Conservation (phyloP, 2,797 vertebrate genomes). For the Pagetopsis macropterus region DNA sequence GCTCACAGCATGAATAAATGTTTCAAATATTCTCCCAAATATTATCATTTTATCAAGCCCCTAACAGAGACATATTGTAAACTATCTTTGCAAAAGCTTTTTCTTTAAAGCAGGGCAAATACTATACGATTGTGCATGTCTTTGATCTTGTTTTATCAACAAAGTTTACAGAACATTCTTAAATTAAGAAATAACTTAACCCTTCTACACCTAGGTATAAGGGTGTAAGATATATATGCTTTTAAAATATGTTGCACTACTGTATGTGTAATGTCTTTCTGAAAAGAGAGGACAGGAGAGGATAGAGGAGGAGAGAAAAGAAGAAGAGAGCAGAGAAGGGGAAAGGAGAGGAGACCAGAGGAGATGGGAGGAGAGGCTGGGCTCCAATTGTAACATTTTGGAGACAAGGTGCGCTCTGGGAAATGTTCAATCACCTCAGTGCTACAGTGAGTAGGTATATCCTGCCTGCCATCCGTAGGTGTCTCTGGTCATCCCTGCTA, state of each 20-base stretch:
- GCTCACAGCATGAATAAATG: conserved; percentile 31
- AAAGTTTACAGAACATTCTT: neutral
- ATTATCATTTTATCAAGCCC: neutral
- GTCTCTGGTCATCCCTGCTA: conserved; percentile 57
- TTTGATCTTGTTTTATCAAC: neutral
- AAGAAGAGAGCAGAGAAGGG: conserved; percentile 8
- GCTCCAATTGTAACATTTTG: conserved; percentile 72
- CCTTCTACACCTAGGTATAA: neutral
- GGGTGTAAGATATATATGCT: neutral
- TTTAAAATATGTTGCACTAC: conserved; percentile 30
- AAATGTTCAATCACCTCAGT: conserved; percentile 71
- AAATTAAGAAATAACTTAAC: neutral
- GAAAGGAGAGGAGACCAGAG: conserved; percentile 7
- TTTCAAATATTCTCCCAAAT: conserved; percentile 12
- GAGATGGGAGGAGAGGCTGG: conserved; percentile 23
- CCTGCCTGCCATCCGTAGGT: conserved; percentile 72
- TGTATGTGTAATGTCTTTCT: neutral
- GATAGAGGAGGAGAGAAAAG: neutral
- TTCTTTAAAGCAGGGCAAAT: conserved; percentile 7
- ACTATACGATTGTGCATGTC: too few relatives aligned
- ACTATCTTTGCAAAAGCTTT: neutral
- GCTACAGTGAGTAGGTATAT: conserved; percentile 67
- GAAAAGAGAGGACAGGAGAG: neutral
- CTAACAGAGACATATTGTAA: neutral
- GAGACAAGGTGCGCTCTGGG: conserved; percentile 75